These are phyloP conservation scores for Oikopleura vanhoeffeni DNA, from an alignment of 23 tunicate species.

Conservation along the genomic window DNA sequence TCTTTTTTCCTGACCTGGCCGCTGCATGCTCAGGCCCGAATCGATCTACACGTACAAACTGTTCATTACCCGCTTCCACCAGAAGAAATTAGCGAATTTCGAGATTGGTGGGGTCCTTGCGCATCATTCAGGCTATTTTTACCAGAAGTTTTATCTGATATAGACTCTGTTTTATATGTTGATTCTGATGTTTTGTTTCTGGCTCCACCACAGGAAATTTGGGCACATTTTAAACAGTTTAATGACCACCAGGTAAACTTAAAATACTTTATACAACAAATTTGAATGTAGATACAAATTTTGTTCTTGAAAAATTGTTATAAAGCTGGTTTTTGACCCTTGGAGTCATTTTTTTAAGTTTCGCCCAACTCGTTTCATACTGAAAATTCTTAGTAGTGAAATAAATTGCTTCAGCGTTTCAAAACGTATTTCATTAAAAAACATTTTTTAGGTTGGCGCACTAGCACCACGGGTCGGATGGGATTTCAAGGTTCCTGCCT, in stretches of 20 bases:
- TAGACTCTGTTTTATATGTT: slow-evolving; percentile 68
- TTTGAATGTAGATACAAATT: no score
- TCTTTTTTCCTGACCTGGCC: slow-evolving; percentile 21
- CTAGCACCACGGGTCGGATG: slow-evolving; percentile 87
- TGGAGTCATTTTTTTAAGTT: no score
- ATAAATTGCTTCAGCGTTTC: no score
- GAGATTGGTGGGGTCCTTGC: slow-evolving; percentile 91
- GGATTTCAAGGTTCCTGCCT: slow-evolving; percentile 58
- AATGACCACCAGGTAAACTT: slow-evolving; percentile 25
- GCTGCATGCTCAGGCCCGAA: slow-evolving; percentile 23
- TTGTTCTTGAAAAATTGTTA: no score
- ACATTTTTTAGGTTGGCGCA: slow-evolving; percentile 26
- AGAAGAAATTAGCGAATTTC: slow-evolving; percentile 25
- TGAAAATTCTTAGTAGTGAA: no score
- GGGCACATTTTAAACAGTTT: slow-evolving; percentile 42
- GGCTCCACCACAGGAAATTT: slow-evolving; percentile 45
- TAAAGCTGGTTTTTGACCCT: no score
- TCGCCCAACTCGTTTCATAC: no score
- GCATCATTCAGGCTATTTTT: slow-evolving; percentile 79
- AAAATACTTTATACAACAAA: no score
- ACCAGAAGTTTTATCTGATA: slow-evolving; percentile 30
- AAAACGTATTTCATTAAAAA: no score
- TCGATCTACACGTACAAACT: neutral
- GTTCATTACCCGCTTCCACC: slow-evolving; percentile 39
- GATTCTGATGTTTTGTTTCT: slow-evolving; percentile 84